Evolutionary conservation across 2,797 vertebrate species (phyloP).

Genomic region (Urophycis tenuis): DNA sequence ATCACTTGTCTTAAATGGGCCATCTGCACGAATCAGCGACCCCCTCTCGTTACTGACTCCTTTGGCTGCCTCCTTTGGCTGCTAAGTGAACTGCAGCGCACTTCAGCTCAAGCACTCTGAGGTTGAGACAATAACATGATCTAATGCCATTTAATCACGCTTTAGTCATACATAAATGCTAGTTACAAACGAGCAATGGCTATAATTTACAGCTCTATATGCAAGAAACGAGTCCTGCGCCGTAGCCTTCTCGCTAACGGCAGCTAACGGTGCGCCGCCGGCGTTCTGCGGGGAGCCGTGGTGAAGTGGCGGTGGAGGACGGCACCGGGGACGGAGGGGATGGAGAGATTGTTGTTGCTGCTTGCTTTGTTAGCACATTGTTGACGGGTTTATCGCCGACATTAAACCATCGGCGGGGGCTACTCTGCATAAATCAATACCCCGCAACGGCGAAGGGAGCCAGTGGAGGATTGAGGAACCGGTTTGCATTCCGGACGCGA

Average conservation of each 20-base stretch:
- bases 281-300: not conserved
- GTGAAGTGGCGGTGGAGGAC: too few relatives aligned
- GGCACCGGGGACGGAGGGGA: not conserved
- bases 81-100: not conserved
- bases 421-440: constrained; percentile 33
- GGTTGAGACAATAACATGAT: not conserved
- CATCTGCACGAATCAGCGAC: too few relatives aligned
- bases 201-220: not conserved
- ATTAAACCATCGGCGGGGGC: constrained; percentile 14
- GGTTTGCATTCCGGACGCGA: not conserved
- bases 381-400: constrained; percentile 30
- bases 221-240: too few relatives aligned
- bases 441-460: not conserved
- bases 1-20: not conserved
- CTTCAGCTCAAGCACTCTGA: not conserved
- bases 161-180: not conserved
- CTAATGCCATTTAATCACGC: too few relatives aligned
- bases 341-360: constrained; percentile 24
- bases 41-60: not conserved
- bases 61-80: too few relatives aligned
- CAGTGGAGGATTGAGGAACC: not conserved
- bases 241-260: not conserved
- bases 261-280: not conserved
- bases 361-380: constrained; percentile 31
- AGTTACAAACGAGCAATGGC: not conserved